phyloP scores from a whole-genome alignment of 92 coral and sea anemone genomes.

The Bergia sp. region DNA sequence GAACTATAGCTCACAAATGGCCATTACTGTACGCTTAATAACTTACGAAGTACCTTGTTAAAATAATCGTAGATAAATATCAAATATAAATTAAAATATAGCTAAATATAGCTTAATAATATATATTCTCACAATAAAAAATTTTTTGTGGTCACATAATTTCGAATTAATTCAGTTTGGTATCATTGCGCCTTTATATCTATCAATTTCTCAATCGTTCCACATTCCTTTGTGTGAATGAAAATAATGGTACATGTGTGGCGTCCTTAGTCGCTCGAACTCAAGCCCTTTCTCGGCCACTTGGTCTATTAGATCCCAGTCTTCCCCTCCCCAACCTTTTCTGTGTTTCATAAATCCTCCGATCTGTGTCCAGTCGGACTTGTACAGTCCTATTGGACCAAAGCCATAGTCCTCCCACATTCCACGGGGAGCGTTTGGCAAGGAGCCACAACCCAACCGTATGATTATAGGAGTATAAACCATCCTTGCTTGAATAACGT shows the following conservation, averaged over 20 bases:
- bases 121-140: no score
- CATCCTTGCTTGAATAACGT: slow-evolving; percentile 48
- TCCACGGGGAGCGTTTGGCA: slow-evolving; percentile 42
- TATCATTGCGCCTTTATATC: not conserved
- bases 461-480: slow-evolving; percentile 60
- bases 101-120: no score
- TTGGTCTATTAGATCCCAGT: slow-evolving; percentile 62
- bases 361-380: slow-evolving; percentile 47
- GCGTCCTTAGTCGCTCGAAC: slow-evolving; percentile 53
- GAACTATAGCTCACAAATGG: no score
- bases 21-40: no score
- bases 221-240: slow-evolving; percentile 56
- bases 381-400: slow-evolving; percentile 57
- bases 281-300: slow-evolving; percentile 54
- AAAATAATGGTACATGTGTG: slow-evolving; percentile 56
- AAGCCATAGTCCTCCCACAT: slow-evolving; percentile 58
- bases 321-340: slow-evolving; percentile 61
- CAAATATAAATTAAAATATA: no score
- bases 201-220: not conserved
- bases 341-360: slow-evolving; percentile 51
- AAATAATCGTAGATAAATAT: no score
- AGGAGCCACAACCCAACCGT: slow-evolving; percentile 49
- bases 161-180: no score
- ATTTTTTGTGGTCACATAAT: no score
- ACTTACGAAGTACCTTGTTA: no score